These are phyloP conservation scores for Scatophagus argus DNA, from an alignment of 2,113 vertebrate species.

Conservation along the genomic window DNA sequence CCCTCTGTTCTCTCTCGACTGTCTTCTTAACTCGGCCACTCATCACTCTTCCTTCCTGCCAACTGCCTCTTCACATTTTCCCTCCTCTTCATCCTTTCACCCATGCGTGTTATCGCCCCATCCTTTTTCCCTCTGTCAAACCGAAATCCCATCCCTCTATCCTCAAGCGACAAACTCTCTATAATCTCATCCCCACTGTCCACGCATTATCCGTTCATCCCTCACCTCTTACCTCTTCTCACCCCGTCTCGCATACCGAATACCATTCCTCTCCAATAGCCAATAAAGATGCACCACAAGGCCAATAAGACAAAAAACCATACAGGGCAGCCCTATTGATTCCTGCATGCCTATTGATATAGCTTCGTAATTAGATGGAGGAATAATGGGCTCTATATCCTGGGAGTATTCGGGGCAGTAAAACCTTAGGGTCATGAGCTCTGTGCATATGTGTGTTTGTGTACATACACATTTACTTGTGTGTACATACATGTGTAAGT, in stretches of 20 bases:
- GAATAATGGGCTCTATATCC: conserved; percentile 61
- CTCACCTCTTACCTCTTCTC: conserved; percentile 31
- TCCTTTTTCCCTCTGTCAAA: conserved; percentile 53
- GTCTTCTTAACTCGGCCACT: conserved; percentile 46
- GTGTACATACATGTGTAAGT: background rate
- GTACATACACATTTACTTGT: background rate
- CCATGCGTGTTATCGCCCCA: conserved; percentile 14
- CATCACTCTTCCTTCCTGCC: conserved; percentile 44
- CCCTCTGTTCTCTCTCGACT: conserved; percentile 4
- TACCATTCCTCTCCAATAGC: conserved; percentile 39
- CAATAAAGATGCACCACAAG: conserved; percentile 55
- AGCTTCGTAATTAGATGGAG: conserved; percentile 68
- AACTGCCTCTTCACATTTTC: conserved; percentile 39
- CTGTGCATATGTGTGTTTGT: conserved; percentile 16
- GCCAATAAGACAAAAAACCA: conserved; percentile 56
- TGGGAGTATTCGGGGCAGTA: conserved; percentile 38
- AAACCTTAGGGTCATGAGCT: conserved; percentile 40
- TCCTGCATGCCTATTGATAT: conserved; percentile 51
- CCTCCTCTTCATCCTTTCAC: conserved; percentile 36
- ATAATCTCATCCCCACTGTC: conserved; percentile 39
- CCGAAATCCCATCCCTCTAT: conserved; percentile 44
- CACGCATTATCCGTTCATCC: conserved; percentile 28
- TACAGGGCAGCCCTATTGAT: conserved; percentile 63
- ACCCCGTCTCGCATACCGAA: background rate
- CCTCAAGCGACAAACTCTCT: conserved; percentile 45